Conservation (phyloP, 2,113 vertebrate genomes). For the Pomatostomus ruficeps region DNA sequence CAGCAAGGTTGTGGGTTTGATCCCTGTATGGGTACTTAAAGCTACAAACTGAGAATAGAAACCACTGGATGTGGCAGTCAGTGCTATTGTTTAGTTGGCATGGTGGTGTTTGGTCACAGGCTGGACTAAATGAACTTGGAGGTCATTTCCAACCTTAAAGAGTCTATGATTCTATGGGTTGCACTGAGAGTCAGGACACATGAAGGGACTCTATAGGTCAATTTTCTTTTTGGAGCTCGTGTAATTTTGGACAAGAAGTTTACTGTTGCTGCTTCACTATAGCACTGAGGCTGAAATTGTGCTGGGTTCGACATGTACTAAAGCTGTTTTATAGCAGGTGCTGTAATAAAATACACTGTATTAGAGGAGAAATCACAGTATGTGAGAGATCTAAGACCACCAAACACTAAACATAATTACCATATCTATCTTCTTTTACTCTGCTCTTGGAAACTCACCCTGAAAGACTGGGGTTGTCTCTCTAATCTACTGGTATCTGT, state of each 20-base stretch:
- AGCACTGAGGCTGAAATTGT: neutral
- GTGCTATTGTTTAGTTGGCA: neutral
- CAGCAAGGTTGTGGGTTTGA: neutral
- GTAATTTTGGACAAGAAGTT: neutral
- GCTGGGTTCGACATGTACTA: neutral
- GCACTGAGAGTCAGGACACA: neutral
- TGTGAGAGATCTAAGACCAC: neutral
- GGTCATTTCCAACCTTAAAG: neutral
- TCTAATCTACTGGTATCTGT: neutral
- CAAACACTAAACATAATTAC: neutral
- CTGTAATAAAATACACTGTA: neutral
- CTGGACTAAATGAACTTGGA: neutral
- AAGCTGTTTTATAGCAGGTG: neutral
- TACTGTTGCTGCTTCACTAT: neutral
- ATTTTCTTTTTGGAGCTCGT: accelerated
- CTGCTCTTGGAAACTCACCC: neutral
- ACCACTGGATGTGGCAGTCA: neutral
- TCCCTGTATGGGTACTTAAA: neutral
- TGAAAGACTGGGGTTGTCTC: neutral
- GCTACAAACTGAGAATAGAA: neutral
- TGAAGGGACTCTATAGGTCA: neutral
- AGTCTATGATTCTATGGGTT: neutral
- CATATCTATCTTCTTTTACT: neutral
- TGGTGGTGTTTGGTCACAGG: neutral
- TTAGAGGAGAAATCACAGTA: neutral